Conservation (phyloP, 2,888 invertebrate genomes). For the Trissolcus brochymenae region DNA sequence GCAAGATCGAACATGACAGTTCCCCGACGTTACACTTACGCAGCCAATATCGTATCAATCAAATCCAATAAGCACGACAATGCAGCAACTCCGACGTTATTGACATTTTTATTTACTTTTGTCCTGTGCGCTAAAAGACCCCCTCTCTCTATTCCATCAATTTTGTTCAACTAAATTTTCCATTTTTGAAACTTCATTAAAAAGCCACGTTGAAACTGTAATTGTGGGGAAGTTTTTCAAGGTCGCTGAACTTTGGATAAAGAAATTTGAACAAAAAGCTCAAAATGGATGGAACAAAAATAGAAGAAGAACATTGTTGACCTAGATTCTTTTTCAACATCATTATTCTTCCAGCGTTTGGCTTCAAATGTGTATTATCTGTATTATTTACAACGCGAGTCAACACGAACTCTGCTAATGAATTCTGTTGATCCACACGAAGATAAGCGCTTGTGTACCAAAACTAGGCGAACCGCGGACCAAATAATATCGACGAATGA, state of each 20-base stretch:
- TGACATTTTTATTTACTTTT: slow-evolving; percentile 30
- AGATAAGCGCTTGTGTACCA: slow-evolving; percentile 21
- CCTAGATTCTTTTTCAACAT: slow-evolving; percentile 11
- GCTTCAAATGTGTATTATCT: slow-evolving; percentile 31
- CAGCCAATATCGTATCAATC: slow-evolving; percentile 41
- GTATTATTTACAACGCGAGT: slow-evolving; percentile 33
- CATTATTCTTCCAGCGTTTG: neutral
- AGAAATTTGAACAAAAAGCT: neutral
- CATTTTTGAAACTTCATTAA: neutral
- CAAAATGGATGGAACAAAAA: neutral
- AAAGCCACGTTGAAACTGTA: neutral
- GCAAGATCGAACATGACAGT: slow-evolving; percentile 51
- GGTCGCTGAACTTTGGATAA: no score
- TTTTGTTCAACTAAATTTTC: neutral
- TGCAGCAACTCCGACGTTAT: slow-evolving; percentile 8
- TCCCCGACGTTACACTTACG: slow-evolving; percentile 46
- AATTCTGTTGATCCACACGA: slow-evolving; percentile 29
- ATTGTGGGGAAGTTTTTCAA: no score
- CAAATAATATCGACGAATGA: slow-evolving; percentile 30
- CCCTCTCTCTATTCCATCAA: neutral
- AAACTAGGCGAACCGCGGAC: slow-evolving; percentile 16
- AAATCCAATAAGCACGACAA: slow-evolving; percentile 30
- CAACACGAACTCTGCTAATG: slow-evolving; percentile 29
- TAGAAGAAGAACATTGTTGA: neutral
- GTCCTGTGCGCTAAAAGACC: neutral